A percentile compares a stretch with the other conserved stretches of the same genome.
Conservation (phyloP, 2,113 vertebrate species). For the Cinclus mexicanus region DNA sequence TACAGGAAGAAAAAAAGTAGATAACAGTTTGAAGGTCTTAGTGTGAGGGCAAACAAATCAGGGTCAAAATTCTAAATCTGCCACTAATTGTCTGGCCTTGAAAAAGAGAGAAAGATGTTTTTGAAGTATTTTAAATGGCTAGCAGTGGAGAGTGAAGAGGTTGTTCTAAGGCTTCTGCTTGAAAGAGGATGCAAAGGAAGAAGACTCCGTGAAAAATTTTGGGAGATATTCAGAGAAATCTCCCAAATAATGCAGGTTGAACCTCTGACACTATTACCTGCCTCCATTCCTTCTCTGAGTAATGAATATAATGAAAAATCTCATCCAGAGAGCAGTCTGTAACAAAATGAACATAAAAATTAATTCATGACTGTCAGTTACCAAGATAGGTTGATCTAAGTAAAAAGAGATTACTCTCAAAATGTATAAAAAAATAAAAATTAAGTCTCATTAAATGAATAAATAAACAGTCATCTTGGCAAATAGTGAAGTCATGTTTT, state of each 20-base stretch:
- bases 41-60: not conserved
- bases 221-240: not conserved
- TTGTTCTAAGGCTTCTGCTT: not conserved
- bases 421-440: not conserved
- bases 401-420: not conserved
- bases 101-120: not conserved
- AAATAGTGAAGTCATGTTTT: not conserved
- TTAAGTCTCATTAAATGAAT: not conserved
- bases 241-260: not conserved
- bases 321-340: not conserved
- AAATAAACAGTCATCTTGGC: not conserved
- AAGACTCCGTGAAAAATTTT: not conserved
- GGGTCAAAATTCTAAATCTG: not conserved
- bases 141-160: not conserved
- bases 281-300: not conserved
- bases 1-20: not conserved
- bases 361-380: not conserved
- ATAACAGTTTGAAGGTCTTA: not conserved
- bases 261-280: not conserved
- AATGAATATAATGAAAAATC: not conserved
- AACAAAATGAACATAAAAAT: not conserved
- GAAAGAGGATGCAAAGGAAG: not conserved
- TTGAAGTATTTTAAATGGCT: not conserved
- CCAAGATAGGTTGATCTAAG: not conserved
- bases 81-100: not conserved